A percentile compares a stretch with the other conserved stretches of the same genome.
Conservation (phyloP, 2,113 vertebrate genomes). For the Trogon surrucura region DNA sequence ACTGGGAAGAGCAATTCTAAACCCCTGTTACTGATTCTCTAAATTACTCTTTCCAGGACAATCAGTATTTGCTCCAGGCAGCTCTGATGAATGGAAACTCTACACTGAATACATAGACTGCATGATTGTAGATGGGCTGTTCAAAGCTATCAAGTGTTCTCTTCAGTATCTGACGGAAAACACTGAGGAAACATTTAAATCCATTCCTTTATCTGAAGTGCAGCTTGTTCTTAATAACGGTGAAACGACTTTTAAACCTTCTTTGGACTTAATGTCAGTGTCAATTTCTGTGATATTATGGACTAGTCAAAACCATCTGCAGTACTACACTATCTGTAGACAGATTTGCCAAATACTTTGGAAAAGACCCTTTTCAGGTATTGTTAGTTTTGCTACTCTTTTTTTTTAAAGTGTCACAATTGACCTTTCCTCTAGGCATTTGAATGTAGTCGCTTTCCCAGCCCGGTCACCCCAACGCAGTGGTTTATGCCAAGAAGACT, state of each 20-base stretch:
- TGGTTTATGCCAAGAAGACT: not conserved
- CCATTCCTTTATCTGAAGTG: constrained; percentile 79
- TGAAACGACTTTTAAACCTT: constrained; percentile 76
- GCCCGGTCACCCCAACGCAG: not conserved
- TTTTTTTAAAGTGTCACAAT: not conserved
- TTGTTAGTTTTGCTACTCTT: not conserved
- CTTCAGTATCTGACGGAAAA: constrained; percentile 82
- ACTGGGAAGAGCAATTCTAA: constrained; percentile 47
- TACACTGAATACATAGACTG: constrained; percentile 79
- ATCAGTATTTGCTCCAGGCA: constrained; percentile 78
- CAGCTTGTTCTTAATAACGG: constrained; percentile 76
- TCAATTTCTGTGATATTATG: constrained; percentile 79
- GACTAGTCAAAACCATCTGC: constrained; percentile 77
- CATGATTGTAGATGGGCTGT: constrained; percentile 80
- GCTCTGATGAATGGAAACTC: constrained; percentile 78
- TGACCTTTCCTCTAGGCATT: constrained; percentile 31
- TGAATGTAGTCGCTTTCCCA: not conserved
- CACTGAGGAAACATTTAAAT: constrained; percentile 72
- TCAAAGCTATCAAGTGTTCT: constrained; percentile 79
- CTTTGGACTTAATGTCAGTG: constrained; percentile 73
- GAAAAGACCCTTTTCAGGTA: constrained; percentile 75
- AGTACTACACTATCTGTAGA: constrained; percentile 74
- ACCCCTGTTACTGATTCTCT: constrained; percentile 54
- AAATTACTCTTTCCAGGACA: constrained; percentile 78
- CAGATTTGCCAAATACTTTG: constrained; percentile 73